Conservation (phyloP, 1,140 invertebrate species). For the Triops cancriformis region DNA sequence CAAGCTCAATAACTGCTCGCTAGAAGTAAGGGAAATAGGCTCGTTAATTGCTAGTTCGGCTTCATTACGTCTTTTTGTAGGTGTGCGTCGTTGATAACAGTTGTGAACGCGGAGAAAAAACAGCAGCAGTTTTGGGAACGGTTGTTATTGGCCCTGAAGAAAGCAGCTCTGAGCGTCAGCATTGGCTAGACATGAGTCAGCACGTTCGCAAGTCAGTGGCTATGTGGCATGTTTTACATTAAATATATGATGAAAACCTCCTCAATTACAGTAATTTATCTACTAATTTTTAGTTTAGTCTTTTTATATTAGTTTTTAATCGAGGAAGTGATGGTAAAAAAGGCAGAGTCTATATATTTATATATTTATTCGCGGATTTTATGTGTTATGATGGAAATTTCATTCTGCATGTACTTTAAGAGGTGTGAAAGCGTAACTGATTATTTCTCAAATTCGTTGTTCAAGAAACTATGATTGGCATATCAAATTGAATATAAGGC, state of each 20-base stretch:
- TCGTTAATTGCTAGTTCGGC: background rate
- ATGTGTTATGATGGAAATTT: too few species aligned
- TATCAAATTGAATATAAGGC: too few species aligned
- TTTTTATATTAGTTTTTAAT: too few species aligned
- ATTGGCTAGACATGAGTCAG: conserved; percentile 72
- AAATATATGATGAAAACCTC: conserved; percentile 12
- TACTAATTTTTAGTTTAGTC: too few species aligned
- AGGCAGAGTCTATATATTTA: too few species aligned
- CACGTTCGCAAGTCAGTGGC: conserved; percentile 69
- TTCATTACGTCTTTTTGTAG: conserved; percentile 36
- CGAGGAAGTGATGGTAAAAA: too few species aligned
- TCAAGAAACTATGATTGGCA: too few species aligned
- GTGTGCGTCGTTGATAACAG: conserved; percentile 51
- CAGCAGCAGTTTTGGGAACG: conserved; percentile 54
- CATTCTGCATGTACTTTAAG: too few species aligned
- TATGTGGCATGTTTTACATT: conserved; percentile 68
- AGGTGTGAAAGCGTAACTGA: too few species aligned
- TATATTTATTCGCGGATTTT: too few species aligned
- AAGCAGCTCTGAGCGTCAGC: conserved; percentile 49
- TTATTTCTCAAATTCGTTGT: too few species aligned
- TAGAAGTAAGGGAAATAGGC: conserved; percentile 52
- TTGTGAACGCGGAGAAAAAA: conserved; percentile 56
- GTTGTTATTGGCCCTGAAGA: conserved; percentile 59
- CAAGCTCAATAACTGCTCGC: conserved; percentile 56
- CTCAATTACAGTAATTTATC: background rate